Base-by-base conservation (phyloP, 2,888 invertebrate species). In the Baccha elongata region DNA sequence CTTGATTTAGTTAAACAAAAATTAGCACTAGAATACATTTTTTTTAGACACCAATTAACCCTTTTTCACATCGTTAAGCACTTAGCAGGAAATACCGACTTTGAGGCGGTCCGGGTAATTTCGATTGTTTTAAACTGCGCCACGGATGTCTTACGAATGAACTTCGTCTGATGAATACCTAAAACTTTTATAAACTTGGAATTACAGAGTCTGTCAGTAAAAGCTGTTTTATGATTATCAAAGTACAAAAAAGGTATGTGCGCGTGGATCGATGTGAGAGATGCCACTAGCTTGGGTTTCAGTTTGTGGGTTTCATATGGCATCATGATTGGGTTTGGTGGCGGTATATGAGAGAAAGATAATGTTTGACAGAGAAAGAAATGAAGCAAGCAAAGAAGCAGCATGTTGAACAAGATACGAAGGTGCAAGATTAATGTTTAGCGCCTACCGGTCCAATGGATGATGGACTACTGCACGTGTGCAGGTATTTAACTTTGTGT, bases 161-260 rank as follows among this genome's bases (percentile, higher is more conserved):
- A 74, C 73, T 60, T 74, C 58, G 53, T 69, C 37, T 44, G 48
- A 32, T 40, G 64, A 37, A 48, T 52, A 69, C 69, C 52, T 65
- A 53, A 84, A 79, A 84, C 50, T 79, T 84, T 84, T 84, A 84
- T 84, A 60, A 84, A 84, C 84, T 78, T 69, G 46, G 40, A 48
- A 6, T 23, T n/a, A 32, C 35, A 50, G 55, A 50, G 78, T 55
- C 44, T 64, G 26, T 58, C 48, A 11, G 53, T 40, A 65, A 76
- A 83, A 83, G 83, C 83, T 83, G 80, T 60, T 69, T 64, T 46
- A 26, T 37, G 21, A 17, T 26, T 15, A 37, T 67, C 19, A 42
- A n/a, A 17, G 4, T 58, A n/a, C 5, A 29, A 37, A 35, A 42
- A 29, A 35, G 15, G 42, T 40, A 35, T 15, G 50, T 60, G 37